Base-by-base conservation (phyloP, 2,888 invertebrate species). In the Zonitis immaculata region DNA sequence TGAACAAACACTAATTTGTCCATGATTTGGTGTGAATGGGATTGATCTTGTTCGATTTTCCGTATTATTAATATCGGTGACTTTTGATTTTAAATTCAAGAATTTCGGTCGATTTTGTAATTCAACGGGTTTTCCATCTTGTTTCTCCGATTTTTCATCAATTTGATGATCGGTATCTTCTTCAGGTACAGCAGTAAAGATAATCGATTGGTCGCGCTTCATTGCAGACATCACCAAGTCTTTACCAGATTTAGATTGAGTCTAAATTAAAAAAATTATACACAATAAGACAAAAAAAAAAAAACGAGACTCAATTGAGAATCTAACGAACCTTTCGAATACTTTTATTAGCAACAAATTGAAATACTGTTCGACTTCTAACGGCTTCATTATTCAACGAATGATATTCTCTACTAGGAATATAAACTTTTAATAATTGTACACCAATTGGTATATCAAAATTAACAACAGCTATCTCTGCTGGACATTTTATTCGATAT, bases 171-270 rank as follows among this genome's bases (percentile, higher is more conserved):
- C 71, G 25, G 75, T 76, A 45, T 83, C 85, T 69, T 91, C 91
- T 76, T 91, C 91, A 1, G 89, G 88, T 47, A 91, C 91, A 4
- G 90, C 88, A 0, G 90, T 89, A 67, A 91, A 91, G 27, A 91
- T 85, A 2, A 89, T 74, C 0, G 90, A 89, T 58, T 87, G 87
- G 70, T 90, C 90, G 47, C 89, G 78, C 75, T 89, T 90, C 81
- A 90, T 85, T 28, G 82, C 80, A 1, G 82, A 81, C 1, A 81
- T 71, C 50, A 75, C 66, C 3, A 47, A 50, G 11, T 54, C 57
- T 43, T 54, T 54, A 26, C 44, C 32, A 8, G 14, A 39, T 32
- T 47, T 42, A 3, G 46, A 27, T 51, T 54, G 51, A 8, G 32
- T 51, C 35, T 52, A 45, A 27, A 18, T 11, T 42, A 25, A 45